Evolutionary conservation across 2,113 vertebrate species (phyloP), one percentile per base, ranked within the genome.

Genomic region (Mobula birostris): DNA sequence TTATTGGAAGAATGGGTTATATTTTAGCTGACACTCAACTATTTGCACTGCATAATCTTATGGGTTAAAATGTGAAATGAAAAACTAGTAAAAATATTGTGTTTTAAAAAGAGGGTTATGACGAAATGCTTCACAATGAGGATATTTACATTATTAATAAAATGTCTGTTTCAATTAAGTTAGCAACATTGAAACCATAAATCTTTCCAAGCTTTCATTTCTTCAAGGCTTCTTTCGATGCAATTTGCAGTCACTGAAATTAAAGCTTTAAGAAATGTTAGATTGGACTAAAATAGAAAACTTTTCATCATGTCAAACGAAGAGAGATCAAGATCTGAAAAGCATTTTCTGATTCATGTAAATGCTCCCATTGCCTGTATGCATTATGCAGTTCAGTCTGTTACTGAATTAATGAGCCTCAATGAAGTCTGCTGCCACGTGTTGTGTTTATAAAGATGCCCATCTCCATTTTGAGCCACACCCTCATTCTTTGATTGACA

Each of bases 381-480:
- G 88, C 66, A 92, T 92, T 92, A 92, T 92, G 88, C 88, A 92
- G 88, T 70, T 92, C 88, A 70, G 66, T 92, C 66, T 70, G 87
- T 91, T 68, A 15, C 87, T 68, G 87, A 68, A 58, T 66, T 92
- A 92, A 92, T 70, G 66, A 92, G 88, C 66, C 36, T 70, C 32
- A 70, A 5, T 68, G 88, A 68, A 70, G n/a, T 36, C 88, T 91
- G 88, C 66, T 70, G 63, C 88, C 88, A 36, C 29, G 63, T 92
- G 32, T 29, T 15, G 63, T 92, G 66, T 19, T 92, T 72, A 21
- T 7, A 92, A 92, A 92, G 88, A 40, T 72, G 63, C n/a, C 40
- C 66, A 40, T 68, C 66, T 92, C 88, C 32, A 72, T 63, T 92
- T 70, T 92, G 88, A 70, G 32, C 66, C 8, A 48, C 6, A 1